Evolutionary conservation across 2,888 invertebrate species (phyloP).

Genomic region (Synergus laeviventris): DNA sequence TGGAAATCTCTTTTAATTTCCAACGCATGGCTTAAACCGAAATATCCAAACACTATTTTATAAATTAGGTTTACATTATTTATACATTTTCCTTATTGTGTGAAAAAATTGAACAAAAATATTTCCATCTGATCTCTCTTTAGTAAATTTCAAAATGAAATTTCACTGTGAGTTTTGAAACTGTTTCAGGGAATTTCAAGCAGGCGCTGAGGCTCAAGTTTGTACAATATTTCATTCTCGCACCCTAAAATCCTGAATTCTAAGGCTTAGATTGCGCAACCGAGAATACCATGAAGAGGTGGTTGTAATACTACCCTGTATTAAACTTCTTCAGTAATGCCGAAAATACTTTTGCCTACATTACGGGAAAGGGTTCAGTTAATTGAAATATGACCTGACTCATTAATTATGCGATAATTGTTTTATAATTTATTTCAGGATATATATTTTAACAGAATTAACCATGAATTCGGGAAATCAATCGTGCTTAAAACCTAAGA

Average conservation of each 20-base stretch:
- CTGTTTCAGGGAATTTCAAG: not conserved
- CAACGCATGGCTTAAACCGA: not conserved
- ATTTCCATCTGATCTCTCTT: not conserved
- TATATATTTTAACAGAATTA: no score
- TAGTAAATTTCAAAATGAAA: not conserved
- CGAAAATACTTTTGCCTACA: not conserved
- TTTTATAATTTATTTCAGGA: no score
- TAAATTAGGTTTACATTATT: no score
- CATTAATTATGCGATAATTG: no score
- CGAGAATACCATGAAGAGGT: not conserved
- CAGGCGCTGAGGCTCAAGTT: not conserved
- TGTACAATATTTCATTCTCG: slow-evolving; percentile 7
- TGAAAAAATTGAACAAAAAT: not conserved
- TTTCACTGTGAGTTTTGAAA: not conserved
- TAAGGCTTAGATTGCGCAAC: slow-evolving; percentile 1
- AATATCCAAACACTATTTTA: no score
- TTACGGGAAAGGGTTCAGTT: not conserved
- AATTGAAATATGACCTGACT: not conserved
- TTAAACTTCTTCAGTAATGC: not conserved
- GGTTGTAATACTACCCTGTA: not conserved
- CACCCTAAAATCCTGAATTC: slow-evolving; percentile 7
- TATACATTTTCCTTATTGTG: no score
- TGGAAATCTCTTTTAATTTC: not conserved
- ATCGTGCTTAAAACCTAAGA: not conserved
- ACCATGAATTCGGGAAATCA: not conserved